A percentile compares a stretch with the other conserved stretches of the same genome.
Evolutionary conservation across 2,797 vertebrate genomes (phyloP).

Genomic region (Corythornis leucogaster): DNA sequence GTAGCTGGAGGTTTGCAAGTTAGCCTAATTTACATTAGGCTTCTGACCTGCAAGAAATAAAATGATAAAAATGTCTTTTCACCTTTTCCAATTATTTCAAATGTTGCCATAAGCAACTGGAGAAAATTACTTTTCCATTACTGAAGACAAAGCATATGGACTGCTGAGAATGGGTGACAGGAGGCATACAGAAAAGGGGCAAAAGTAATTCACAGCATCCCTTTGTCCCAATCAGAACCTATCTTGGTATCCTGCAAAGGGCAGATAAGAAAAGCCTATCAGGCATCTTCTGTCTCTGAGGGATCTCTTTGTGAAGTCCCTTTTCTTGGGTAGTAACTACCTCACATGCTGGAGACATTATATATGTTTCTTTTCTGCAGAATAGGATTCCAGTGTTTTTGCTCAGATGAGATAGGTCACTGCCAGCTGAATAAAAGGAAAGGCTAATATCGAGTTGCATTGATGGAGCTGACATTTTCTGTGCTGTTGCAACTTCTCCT

Average conservation of each 20-base stretch:
- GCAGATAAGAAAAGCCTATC: neutral
- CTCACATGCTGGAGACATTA: neutral
- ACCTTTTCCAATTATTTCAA: constrained; percentile 9
- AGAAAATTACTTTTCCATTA: constrained; percentile 11
- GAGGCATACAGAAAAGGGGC: neutral
- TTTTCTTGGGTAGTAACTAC: neutral
- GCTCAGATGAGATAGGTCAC: neutral
- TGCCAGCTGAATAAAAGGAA: neutral
- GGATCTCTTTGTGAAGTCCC: neutral
- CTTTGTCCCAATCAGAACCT: neutral
- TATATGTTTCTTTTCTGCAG: neutral
- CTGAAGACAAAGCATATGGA: neutral
- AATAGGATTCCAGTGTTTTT: neutral
- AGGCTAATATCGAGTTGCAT: neutral
- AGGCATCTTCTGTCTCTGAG: neutral
- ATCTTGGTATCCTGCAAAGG: neutral
- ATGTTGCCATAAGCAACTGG: neutral
- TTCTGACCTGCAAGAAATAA: neutral
- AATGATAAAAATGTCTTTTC: constrained; percentile 12
- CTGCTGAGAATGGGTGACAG: neutral
- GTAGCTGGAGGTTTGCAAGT: constrained; percentile 7
- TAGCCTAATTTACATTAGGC: neutral
- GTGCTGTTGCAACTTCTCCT: neutral
- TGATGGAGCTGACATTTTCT: neutral
- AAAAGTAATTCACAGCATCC: neutral